These are phyloP conservation scores for Pongo abelii DNA, from an alignment of 2,113 vertebrate species.

Conservation along the genomic window DNA sequence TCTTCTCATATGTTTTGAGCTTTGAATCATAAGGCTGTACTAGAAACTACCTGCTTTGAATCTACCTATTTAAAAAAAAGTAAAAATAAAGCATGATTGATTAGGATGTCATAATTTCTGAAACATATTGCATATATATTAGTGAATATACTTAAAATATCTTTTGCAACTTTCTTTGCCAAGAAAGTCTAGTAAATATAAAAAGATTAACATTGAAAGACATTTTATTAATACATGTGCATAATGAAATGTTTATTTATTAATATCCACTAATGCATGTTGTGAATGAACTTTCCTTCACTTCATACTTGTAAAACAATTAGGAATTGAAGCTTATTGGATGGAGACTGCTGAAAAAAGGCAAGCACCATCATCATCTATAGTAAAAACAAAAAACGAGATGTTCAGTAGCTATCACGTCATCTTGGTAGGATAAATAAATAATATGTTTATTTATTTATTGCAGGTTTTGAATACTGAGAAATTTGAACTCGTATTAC, in stretches of 20 bases:
- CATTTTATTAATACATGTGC: neutral
- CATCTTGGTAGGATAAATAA: neutral
- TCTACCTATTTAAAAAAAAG: neutral
- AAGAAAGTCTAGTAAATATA: constrained; percentile 35
- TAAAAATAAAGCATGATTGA: neutral
- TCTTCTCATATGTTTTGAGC: neutral
- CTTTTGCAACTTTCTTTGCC: constrained; percentile 6
- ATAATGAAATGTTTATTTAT: constrained; percentile 20
- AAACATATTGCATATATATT: neutral
- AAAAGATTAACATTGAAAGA: constrained; percentile 37
- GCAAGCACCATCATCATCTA: neutral
- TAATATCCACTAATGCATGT: neutral
- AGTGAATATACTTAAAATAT: neutral
- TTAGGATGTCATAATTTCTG: neutral
- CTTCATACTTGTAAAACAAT: constrained; percentile 50
- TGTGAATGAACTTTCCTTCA: neutral
- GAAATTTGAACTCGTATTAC: neutral
- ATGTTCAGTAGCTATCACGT: neutral
- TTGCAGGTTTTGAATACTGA: neutral
- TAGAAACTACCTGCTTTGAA: neutral
- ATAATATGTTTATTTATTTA: neutral
- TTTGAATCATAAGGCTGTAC: constrained; percentile 23
- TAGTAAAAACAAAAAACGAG: neutral
- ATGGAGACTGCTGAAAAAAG: neutral
- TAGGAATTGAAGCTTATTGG: neutral